These are phyloP conservation scores for Campylomormyrus tamandua DNA, from an alignment of 2,113 vertebrate species.

Conservation along the genomic window DNA sequence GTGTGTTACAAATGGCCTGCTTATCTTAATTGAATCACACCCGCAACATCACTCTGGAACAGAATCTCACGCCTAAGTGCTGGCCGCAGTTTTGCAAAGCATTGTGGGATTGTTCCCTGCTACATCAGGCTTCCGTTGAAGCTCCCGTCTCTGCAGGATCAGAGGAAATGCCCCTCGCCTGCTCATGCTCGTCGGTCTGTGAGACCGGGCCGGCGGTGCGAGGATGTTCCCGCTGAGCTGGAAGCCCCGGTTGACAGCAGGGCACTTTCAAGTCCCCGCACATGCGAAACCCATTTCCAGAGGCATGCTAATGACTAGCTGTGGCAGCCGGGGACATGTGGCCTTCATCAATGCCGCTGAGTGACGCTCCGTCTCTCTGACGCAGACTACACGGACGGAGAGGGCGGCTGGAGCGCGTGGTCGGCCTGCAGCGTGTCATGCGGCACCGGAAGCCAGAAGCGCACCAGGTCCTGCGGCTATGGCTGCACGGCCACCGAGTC, in stretches of 20 bases:
- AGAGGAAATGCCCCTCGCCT: not conserved
- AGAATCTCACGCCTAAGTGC: not conserved
- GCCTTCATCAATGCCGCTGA: slow-evolving; percentile 52
- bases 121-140: not conserved
- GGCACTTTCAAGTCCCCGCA: slow-evolving; percentile 23
- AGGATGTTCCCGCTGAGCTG: not conserved
- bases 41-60: not conserved
- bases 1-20: not conserved
- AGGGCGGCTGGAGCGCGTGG: slow-evolving; percentile 92
- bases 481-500: slow-evolving; percentile 91
- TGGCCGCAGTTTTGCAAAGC: not conserved
- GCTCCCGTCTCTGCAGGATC: not conserved
- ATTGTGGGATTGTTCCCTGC: not conserved
- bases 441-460: slow-evolving; percentile 84
- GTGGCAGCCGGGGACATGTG: slow-evolving; percentile 57
- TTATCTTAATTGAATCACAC: not conserved
- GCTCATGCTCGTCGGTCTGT: not conserved
- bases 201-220: not conserved
- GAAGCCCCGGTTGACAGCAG: not conserved
- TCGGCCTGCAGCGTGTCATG: slow-evolving; percentile 85
- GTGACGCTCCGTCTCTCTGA: slow-evolving; percentile 9
- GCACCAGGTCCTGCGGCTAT: slow-evolving; percentile 84
- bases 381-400: slow-evolving; percentile 78
- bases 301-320: slow-evolving; percentile 54
- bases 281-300: slow-evolving; percentile 58